Conservation (phyloP, 1,140 invertebrate species). For the Sminthurides bifidus region DNA sequence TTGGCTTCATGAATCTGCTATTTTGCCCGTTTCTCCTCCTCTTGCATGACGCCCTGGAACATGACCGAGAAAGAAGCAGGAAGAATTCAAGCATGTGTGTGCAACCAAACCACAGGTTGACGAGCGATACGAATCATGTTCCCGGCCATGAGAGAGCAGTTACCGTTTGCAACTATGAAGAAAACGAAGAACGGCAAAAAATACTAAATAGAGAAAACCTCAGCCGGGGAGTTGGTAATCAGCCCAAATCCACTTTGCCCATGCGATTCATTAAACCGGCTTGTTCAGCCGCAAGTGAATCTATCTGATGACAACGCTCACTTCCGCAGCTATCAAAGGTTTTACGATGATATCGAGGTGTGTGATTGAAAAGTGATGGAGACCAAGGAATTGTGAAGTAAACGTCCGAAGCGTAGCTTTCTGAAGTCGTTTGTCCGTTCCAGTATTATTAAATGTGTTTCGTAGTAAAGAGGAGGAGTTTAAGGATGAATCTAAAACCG, state of each 20-base stretch:
- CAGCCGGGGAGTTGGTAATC: too few species aligned
- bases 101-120: background rate
- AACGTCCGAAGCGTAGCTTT: too few species aligned
- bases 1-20: slow-evolving; percentile 54
- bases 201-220: too few species aligned
- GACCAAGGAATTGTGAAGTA: background rate
- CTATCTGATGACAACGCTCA: too few species aligned
- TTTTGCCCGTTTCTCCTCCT: slow-evolving; percentile 50
- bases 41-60: slow-evolving; percentile 30
- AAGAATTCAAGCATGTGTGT: too few species aligned
- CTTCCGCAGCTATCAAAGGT: slow-evolving; percentile 28
- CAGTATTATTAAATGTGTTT: too few species aligned
- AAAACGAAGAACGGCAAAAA: too few species aligned
- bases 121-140: slow-evolving; percentile 7
- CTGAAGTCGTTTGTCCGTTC: too few species aligned
- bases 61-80: background rate
- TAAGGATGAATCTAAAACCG: too few species aligned
- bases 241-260: too few species aligned
- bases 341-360: slow-evolving; percentile 29
- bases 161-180: too few species aligned
- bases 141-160: background rate
- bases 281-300: slow-evolving; percentile 4
- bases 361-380: slow-evolving; percentile 19
- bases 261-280: slow-evolving; percentile 4
- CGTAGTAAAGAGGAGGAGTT: too few species aligned